Evolutionary conservation across 1,140 invertebrate species (phyloP).

Genomic region (Xylocopa sonorina): DNA sequence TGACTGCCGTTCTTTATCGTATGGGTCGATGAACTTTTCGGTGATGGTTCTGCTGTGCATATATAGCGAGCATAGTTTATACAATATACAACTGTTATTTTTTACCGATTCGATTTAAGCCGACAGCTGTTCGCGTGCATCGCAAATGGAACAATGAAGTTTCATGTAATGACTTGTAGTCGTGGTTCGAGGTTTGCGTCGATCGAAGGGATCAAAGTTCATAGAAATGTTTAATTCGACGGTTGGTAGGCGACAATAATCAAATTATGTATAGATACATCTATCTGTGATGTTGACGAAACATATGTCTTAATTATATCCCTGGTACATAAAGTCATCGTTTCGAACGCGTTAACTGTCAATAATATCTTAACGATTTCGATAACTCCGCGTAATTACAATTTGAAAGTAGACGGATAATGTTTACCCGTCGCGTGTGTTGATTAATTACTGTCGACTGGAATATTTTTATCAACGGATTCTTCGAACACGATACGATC

Average conservation of each 20-base stretch:
- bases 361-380: neutral
- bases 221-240: too few species aligned
- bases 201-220: neutral
- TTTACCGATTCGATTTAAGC: neutral
- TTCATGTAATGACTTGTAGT: neutral
- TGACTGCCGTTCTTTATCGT: too few species aligned
- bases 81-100: neutral
- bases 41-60: neutral
- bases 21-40: neutral
- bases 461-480: conserved; percentile 26
- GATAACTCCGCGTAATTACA: neutral
- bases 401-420: too few species aligned
- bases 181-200: neutral
- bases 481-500: conserved; percentile 12
- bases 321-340: neutral
- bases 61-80: neutral
- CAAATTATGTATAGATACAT: neutral
- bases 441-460: neutral
- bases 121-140: neutral
- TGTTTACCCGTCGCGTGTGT: neutral
- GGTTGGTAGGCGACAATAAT: neutral
- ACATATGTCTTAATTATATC: neutral
- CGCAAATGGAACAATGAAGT: conserved; percentile 18
- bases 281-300: neutral
- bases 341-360: neutral